Base-by-base conservation (phyloP, 2,113 vertebrate species). In the Albula glossodonta region DNA sequence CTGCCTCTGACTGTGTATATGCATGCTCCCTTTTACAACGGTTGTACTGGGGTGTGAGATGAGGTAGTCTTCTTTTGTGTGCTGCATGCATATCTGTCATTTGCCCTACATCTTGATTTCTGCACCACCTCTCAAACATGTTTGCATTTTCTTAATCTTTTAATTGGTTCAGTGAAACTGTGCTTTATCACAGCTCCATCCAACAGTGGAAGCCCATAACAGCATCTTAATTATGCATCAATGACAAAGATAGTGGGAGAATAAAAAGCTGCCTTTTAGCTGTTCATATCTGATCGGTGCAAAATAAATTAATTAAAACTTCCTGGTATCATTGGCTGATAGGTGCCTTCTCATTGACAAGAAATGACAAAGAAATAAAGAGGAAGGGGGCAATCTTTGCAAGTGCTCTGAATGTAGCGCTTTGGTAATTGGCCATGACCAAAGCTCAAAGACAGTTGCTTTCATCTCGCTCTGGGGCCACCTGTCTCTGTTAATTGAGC, bases 401-500 rank as follows among this genome's bases (percentile, higher is more conserved):
- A 22, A 66, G 8, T 22, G 22, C 60, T 19, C 4, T 22, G 12
- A 11, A 78, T 56, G 51, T 66, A 66, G 17, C 22, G 25, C 51
- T 49, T 66, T 25, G 79, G 79, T 31, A 86, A 81, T 81, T 81
- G 85, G 15, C 84, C 48, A 48, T 81, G 57, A 66, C 78, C 56
- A 12, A 49, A 51, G 15, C 0, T 0, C 51, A 51, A 70, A 82
- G 77, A 57, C 84, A 81, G 41, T 85, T 5, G 49, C 52, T 49
- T 80, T 3, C 50, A 56, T 83, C 74, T 85, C 57, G 57, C 63
- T 56, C 78, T 52, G 66, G 57, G 17, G 2, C 22, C 78, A 25
- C 60, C 86, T 89, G 70, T 5, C 31, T 63, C 25, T 12, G 56
- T 19, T 87, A 48, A 78, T 0, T 2, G 48, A 83, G 49, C 50